Evolutionary conservation across 2,888 invertebrate species (phyloP).

Genomic region (Lasioglossum lativentre): DNA sequence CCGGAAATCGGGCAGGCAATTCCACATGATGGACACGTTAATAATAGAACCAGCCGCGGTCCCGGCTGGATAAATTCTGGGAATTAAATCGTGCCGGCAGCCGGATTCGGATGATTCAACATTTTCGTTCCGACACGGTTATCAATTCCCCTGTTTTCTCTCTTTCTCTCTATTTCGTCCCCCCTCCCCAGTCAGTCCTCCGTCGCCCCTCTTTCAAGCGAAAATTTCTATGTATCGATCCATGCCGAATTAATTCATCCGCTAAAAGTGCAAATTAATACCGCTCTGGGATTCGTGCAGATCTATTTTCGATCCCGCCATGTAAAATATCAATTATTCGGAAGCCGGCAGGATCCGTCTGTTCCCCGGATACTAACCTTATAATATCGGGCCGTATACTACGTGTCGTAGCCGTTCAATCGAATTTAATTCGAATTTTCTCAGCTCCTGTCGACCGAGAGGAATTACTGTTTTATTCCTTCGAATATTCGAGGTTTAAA

Average conservation of each 20-base stretch:
- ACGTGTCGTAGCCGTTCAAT: not conserved
- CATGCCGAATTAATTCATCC: constrained; percentile 5
- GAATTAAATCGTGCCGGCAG: constrained; percentile 22
- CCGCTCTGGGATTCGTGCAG: not conserved
- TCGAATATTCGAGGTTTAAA: no score
- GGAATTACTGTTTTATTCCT: not conserved
- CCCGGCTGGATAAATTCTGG: constrained; percentile 42
- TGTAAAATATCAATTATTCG: constrained; percentile 28
- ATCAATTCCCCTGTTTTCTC: constrained; percentile 18
- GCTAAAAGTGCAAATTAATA: constrained; percentile 36
- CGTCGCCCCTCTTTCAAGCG: not conserved
- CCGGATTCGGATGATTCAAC: constrained; percentile 24
- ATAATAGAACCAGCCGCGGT: constrained; percentile 33
- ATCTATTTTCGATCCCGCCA: not conserved
- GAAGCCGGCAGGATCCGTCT: not conserved
- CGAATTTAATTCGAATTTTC: not conserved
- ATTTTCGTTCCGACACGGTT: constrained; percentile 3
- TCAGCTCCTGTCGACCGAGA: not conserved
- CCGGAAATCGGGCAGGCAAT: constrained; percentile 37
- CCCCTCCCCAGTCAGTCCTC: not conserved
- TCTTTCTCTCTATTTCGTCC: not conserved
- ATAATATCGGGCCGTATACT: not conserved
- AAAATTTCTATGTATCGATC: constrained; percentile 20
- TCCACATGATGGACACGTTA: constrained; percentile 43
- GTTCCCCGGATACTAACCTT: not conserved